Percentiles rank a stretch among this genome's conserved stretches.
Evolutionary conservation across 2,113 vertebrate genomes (phyloP).

Genomic region (Ranitomeya imitator): DNA sequence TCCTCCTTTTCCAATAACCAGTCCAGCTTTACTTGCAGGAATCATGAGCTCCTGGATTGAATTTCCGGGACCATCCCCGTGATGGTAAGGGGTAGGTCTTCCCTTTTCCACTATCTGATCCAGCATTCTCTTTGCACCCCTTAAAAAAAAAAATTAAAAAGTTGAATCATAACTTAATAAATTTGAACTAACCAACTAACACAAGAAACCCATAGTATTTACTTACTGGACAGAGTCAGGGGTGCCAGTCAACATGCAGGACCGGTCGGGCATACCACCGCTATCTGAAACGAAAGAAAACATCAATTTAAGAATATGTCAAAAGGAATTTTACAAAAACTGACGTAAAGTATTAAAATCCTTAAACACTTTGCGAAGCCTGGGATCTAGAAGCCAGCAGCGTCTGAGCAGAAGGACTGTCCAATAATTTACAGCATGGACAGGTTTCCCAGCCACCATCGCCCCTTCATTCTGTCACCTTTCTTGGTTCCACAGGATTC

Average conservation of each 20-base stretch:
- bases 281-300: constrained; percentile 78
- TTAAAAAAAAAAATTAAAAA: constrained; percentile 56
- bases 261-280: constrained; percentile 93
- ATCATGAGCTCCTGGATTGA: constrained; percentile 97
- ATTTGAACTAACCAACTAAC: not conserved
- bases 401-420: too few species aligned
- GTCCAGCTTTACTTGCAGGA: constrained; percentile 94
- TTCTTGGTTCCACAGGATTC: too few species aligned
- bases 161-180: not conserved
- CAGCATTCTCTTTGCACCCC: constrained; percentile 89
- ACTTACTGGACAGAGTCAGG: constrained; percentile 95
- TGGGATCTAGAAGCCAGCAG: too few species aligned
- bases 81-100: constrained; percentile 94
- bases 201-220: not conserved
- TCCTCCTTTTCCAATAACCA: constrained; percentile 97
- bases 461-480: too few species aligned
- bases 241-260: constrained; percentile 91
- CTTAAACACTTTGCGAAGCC: too few species aligned
- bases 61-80: constrained; percentile 92
- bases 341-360: too few species aligned
- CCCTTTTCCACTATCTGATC: constrained; percentile 97
- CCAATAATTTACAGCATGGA: too few species aligned
- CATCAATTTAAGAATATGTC: constrained; percentile 33
- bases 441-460: too few species aligned
- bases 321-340: not conserved